phyloP scores from a whole-genome alignment of 2,888 invertebrate genomes.

The Coelopa pilipes region DNA sequence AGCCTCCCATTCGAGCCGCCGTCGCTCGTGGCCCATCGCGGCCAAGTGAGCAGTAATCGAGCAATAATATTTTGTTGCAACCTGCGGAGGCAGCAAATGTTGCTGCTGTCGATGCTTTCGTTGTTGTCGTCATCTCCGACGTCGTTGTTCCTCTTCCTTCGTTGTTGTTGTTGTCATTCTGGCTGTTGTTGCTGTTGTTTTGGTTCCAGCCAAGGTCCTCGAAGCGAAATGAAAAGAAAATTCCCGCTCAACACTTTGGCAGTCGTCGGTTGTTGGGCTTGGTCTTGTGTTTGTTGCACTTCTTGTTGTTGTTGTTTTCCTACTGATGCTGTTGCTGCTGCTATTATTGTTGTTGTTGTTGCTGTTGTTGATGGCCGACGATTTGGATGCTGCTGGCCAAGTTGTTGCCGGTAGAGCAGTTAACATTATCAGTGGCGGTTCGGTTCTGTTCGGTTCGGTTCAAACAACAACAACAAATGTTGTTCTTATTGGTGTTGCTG shows the following conservation, averaged over 20 bases:
- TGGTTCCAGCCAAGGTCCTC: background rate
- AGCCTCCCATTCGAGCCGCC: no score
- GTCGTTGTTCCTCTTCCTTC: conserved; percentile 13
- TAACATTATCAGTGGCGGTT: no score
- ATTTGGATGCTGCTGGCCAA: no score
- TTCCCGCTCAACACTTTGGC: conserved; percentile 4
- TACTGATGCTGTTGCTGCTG: background rate
- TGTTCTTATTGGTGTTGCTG: no score
- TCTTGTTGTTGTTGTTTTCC: conserved; percentile 1
- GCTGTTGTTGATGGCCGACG: no score
- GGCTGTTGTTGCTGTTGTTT: conserved; percentile 1
- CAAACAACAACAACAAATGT: no score
- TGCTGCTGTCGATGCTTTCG: conserved; percentile 29
- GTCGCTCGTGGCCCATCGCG: no score
- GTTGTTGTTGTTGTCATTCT: conserved; percentile 4
- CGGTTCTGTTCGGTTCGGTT: no score
- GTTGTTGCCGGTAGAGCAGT: no score
- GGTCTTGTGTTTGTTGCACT: no score
- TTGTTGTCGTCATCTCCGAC: conserved; percentile 8
- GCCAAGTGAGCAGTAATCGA: no score
- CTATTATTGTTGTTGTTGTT: background rate
- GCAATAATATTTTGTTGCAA: no score
- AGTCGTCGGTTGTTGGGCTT: conserved; percentile 3
- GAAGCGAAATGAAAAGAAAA: conserved; percentile 21
- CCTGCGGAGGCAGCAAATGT: background rate